Evolutionary conservation across 2,113 vertebrate genomes (phyloP).

Genomic region (Muscicapa adusta): DNA sequence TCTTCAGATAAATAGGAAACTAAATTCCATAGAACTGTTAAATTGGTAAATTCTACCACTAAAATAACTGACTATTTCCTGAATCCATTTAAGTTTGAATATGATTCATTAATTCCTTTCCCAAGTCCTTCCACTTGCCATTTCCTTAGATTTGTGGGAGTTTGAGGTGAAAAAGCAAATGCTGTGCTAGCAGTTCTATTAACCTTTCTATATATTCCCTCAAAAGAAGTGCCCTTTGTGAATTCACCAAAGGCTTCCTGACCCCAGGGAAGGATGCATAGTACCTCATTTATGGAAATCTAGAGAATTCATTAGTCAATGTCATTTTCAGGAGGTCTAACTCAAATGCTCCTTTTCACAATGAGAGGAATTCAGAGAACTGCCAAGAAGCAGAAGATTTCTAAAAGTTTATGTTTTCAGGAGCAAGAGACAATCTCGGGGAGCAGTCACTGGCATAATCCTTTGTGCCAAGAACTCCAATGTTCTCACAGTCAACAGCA

Average conservation of each 20-base stretch:
- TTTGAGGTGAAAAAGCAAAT: neutral
- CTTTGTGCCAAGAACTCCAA: neutral
- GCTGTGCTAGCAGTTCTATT: neutral
- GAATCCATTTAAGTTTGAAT: neutral
- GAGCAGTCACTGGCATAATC: neutral
- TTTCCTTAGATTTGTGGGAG: neutral
- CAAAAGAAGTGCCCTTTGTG: neutral
- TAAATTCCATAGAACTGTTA: neutral
- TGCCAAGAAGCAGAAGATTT: neutral
- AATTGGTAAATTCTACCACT: neutral
- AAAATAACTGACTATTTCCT: neutral
- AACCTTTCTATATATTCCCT: neutral
- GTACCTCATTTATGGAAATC: neutral
- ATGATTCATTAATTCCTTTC: neutral
- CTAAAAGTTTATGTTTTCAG: neutral
- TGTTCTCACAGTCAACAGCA: neutral
- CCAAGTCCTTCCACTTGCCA: neutral
- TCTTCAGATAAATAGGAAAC: constrained; percentile 10
- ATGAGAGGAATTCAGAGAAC: neutral
- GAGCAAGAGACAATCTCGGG: neutral
- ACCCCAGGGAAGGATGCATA: neutral
- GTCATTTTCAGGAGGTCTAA: neutral
- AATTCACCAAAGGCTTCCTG: neutral
- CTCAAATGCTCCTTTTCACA: neutral
- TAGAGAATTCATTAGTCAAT: neutral